Evolutionary conservation across 1,140 invertebrate species (phyloP), one percentile per base, ranked within the genome.

Genomic region (Diabrotica undecimpunctata): DNA sequence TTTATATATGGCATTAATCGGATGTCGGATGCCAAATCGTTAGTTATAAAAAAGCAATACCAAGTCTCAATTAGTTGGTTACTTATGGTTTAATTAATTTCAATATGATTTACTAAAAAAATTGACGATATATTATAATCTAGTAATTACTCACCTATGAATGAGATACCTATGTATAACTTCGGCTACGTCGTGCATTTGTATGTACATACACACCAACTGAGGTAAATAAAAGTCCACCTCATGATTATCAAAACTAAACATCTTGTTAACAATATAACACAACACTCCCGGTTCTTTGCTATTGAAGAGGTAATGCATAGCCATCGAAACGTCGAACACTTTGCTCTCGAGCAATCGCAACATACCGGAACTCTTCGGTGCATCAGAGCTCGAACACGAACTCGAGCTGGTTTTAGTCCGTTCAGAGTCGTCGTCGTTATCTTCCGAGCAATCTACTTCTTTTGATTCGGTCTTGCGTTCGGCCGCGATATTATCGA

Each of bases 201-300:
- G 95, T 82, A 98, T 94, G 77, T 98, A 99, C 93, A 99, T 96
- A 73, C 95, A 96, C 70, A 98, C 90, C 73, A 99, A 79, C 80
- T 99, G 97, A 51, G 97, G 97, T 74, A 99, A 85, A 83, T 98
- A 99, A 79, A 98, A 97, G 82, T 99, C 96, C 41, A 98, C 94
- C 69, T 98, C 93, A 67, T 85, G 83, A 77, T 95, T 86, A 36
- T 88, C 87, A 81, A 98, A 99, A 81, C 90, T 95, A 80, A 99
- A 99, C 80, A 99, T 87, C 80, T 94, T 93, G 82, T 98, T 98
- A 65, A 94, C 95, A 78, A 97, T 87, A 80, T 98, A 98, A 70
- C 91, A 93, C 75, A 97, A 92, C 55, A 98, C 96, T 55, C 96
- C 96, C 14, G 94, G 92, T 80, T 99, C 96, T 81, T 98, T 98